phyloP scores from a whole-genome alignment of 2,888 invertebrate genomes.

The Hirudinaria manillensis region DNA sequence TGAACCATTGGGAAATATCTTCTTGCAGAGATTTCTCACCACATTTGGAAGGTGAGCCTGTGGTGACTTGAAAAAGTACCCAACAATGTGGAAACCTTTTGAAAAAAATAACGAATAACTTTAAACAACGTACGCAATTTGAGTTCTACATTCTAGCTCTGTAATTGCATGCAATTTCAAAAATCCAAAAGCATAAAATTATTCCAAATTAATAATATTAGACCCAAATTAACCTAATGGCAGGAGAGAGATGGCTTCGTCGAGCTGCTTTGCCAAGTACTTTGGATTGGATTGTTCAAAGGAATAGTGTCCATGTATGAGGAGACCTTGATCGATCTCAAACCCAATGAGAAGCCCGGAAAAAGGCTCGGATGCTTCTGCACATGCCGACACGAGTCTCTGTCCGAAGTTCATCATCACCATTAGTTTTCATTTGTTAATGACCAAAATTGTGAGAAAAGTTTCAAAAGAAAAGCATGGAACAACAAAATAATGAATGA shows the following conservation, averaged over 20 bases:
- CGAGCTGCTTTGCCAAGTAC: slow-evolving; percentile 1
- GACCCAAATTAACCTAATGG: not conserved
- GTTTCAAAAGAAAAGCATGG: no score
- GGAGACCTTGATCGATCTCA: not conserved
- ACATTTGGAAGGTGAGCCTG: slow-evolving; percentile 21
- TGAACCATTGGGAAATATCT: slow-evolving; percentile 18
- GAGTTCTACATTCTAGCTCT: no score
- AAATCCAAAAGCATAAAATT: not conserved
- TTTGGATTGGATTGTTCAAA: slow-evolving; percentile 24
- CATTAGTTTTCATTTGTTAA: no score
- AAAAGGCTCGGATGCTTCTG: slow-evolving; percentile 9
- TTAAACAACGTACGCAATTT: no score
- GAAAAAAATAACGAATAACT: not conserved
- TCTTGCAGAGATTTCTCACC: slow-evolving; percentile 25
- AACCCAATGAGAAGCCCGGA: slow-evolving; percentile 17
- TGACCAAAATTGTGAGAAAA: no score
- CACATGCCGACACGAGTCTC: not conserved
- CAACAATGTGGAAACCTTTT: not conserved
- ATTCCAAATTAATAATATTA: not conserved
- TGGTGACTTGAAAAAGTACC: slow-evolving; percentile 22
- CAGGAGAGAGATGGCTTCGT: not conserved
- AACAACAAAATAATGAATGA: no score
- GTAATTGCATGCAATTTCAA: not conserved
- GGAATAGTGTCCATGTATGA: slow-evolving; percentile 8
- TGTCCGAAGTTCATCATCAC: not conserved